Conservation (phyloP, 2,797 vertebrate species). For the Astyanax mexicanus region DNA sequence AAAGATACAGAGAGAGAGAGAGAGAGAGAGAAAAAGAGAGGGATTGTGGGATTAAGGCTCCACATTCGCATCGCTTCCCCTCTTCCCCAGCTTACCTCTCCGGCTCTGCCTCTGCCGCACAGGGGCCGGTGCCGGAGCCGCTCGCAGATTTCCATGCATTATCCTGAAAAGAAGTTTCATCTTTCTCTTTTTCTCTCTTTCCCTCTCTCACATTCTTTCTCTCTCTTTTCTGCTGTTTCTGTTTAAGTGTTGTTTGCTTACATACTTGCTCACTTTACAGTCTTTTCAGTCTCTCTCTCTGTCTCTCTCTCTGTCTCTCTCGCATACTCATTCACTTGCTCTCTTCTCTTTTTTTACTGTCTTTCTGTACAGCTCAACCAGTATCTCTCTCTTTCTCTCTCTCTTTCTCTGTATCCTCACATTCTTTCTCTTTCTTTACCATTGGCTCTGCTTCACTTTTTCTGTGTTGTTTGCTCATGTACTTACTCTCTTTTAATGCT, state of each 20-base stretch:
- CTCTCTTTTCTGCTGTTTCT: background rate
- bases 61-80: slow-evolving; percentile 1
- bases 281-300: background rate
- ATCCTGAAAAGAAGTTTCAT: slow-evolving; percentile 37
- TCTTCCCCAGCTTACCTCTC: slow-evolving; percentile 11
- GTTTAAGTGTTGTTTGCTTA: background rate
- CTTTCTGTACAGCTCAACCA: too few relatives aligned
- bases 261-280: background rate
- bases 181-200: slow-evolving; percentile 45
- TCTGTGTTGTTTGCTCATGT: slow-evolving; percentile 39
- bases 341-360: background rate
- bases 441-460: background rate
- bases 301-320: background rate
- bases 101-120: slow-evolving; percentile 22
- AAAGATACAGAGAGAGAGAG: too few relatives aligned
- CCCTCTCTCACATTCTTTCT: background rate
- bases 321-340: background rate
- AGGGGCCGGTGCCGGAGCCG: slow-evolving; percentile 24
- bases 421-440: background rate
- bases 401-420: background rate
- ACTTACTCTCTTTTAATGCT: background rate
- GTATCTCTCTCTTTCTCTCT: background rate
- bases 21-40: slow-evolving; percentile 56
- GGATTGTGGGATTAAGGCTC: slow-evolving; percentile 55
- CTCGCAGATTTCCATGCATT: slow-evolving; percentile 70